Percentiles rank a stretch among this genome's conserved stretches.
These are phyloP conservation scores for Setophaga coronata DNA, from an alignment of 2,113 vertebrate genomes.

Conservation along the genomic window DNA sequence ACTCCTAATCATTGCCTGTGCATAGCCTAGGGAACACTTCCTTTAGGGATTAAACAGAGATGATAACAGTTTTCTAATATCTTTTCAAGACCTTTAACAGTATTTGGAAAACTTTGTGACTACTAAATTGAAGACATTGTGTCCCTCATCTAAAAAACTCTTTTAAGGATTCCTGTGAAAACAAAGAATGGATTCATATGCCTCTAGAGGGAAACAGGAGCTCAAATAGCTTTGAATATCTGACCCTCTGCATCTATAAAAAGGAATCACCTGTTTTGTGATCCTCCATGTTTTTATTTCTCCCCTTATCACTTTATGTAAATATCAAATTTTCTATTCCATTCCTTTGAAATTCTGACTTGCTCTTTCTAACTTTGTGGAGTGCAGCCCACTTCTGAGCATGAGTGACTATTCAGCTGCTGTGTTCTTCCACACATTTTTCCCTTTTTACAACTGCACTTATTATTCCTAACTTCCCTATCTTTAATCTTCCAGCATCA, in stretches of 20 bases:
- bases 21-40: neutral
- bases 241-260: neutral
- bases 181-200: neutral
- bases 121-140: neutral
- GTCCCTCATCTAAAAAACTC: neutral
- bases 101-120: neutral
- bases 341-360: neutral
- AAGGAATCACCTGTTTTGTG: neutral
- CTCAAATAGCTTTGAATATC: neutral
- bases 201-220: neutral
- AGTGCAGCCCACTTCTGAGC: neutral
- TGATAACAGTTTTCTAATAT: neutral
- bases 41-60: neutral
- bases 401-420: neutral
- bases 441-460: neutral
- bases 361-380: neutral
- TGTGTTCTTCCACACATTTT: neutral
- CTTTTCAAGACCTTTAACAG: neutral
- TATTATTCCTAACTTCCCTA: neutral
- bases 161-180: neutral
- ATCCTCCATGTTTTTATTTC: neutral
- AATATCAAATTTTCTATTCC: neutral
- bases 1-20: neutral
- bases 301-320: neutral
- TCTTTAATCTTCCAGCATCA: neutral